Percentiles rank a stretch among this genome's conserved stretches.
Evolutionary conservation across 2,888 invertebrate species (phyloP).

Genomic region (Notodonta ziczac): DNA sequence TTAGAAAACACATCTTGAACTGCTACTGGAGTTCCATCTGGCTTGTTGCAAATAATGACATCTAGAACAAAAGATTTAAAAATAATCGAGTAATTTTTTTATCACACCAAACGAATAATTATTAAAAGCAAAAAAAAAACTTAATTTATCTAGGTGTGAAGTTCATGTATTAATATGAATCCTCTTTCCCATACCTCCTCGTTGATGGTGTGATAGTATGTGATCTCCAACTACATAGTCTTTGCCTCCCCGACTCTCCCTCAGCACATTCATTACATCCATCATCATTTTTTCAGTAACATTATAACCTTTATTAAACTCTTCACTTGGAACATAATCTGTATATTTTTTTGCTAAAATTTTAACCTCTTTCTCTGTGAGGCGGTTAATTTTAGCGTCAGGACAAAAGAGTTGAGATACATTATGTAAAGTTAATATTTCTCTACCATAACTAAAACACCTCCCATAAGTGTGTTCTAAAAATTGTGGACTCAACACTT

Average conservation of each 20-base stretch:
- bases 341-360: constrained; percentile 85
- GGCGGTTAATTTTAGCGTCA: constrained; percentile 82
- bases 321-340: constrained; percentile 83
- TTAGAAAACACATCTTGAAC: constrained; percentile 74
- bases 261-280: constrained; percentile 80
- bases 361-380: constrained; percentile 74
- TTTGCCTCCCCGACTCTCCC: constrained; percentile 75
- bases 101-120: no score
- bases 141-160: no score
- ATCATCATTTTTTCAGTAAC: constrained; percentile 84
- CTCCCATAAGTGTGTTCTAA: constrained; percentile 83
- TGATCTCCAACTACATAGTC: constrained; percentile 81
- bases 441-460: constrained; percentile 76
- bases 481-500: constrained; percentile 84
- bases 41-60: constrained; percentile 85
- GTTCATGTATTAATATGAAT: not conserved
- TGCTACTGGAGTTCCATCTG: constrained; percentile 73
- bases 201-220: constrained; percentile 88
- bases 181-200: constrained; percentile 74
- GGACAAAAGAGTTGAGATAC: constrained; percentile 85
- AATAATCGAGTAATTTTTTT: no score
- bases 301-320: constrained; percentile 79
- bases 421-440: constrained; percentile 86
- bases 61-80: constrained; percentile 65
- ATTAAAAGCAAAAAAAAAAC: no score